Percentiles rank a stretch among this genome's conserved stretches.
Conservation (phyloP, 92 coral and sea anemone species). For the Paragorgia papillata region DNA sequence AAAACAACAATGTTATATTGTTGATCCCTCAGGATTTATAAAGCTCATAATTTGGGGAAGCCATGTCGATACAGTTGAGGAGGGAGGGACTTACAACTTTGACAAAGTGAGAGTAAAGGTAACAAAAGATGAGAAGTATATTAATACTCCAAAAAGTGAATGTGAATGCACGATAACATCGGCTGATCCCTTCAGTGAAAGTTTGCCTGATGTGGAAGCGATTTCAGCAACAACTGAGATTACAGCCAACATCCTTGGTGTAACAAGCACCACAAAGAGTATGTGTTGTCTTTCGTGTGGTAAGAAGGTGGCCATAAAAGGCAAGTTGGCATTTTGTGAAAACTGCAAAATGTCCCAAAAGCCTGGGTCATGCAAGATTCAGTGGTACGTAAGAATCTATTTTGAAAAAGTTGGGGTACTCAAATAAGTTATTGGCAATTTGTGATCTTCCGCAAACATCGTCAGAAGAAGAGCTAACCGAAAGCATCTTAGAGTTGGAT, state of each 20-base stretch:
- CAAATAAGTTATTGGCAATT: slow-evolving; percentile 40
- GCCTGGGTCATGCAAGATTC: slow-evolving; percentile 36
- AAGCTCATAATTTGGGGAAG: slow-evolving; percentile 58
- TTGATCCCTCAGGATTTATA: slow-evolving; percentile 61
- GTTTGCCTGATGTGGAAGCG: slow-evolving; percentile 40
- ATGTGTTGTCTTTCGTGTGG: slow-evolving; percentile 52
- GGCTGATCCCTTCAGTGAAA: slow-evolving; percentile 50
- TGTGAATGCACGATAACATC: slow-evolving; percentile 40
- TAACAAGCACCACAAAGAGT: slow-evolving; percentile 32
- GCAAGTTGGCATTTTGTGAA: slow-evolving; percentile 54
- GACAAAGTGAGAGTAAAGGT: slow-evolving; percentile 59
- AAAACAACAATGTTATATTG: slow-evolving; percentile 56
- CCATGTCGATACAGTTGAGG: slow-evolving; percentile 51
- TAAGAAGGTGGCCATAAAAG: slow-evolving; percentile 48
- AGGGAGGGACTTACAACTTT: slow-evolving; percentile 59
- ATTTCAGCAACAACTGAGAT: slow-evolving; percentile 43
- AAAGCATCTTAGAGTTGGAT: slow-evolving; percentile 44
- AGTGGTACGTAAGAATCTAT: slow-evolving; percentile 46
- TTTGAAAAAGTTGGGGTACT: slow-evolving; percentile 36
- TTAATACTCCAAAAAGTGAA: slow-evolving; percentile 40
- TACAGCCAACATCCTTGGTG: slow-evolving; percentile 48
- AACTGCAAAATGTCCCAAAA: slow-evolving; percentile 49
- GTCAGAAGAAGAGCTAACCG: slow-evolving; percentile 42
- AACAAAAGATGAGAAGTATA: slow-evolving; percentile 43
- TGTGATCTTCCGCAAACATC: slow-evolving; percentile 38